Conservation (phyloP, 2,113 vertebrate species). For the Petroica traversi region DNA sequence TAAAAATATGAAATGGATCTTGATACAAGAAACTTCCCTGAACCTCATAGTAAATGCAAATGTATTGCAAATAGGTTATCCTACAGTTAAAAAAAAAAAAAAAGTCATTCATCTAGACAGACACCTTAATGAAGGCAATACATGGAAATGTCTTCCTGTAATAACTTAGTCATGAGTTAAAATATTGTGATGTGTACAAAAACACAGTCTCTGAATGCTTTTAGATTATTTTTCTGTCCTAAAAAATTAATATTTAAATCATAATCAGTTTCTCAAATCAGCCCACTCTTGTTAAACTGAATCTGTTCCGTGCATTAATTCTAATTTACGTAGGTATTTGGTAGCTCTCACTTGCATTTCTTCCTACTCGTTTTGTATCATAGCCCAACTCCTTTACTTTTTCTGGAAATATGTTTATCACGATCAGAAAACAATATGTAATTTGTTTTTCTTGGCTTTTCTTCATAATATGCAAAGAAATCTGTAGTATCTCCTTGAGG, state of each 20-base stretch:
- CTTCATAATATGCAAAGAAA: background rate
- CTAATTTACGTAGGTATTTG: constrained; percentile 48
- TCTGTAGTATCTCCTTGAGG: background rate
- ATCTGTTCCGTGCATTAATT: constrained; percentile 45
- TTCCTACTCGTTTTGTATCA: constrained; percentile 55
- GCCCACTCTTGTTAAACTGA: constrained; percentile 47
- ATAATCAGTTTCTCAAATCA: constrained; percentile 38
- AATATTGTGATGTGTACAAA: background rate
- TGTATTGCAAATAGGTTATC: background rate
- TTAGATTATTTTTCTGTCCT: background rate
- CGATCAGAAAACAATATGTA: background rate
- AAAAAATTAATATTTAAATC: constrained; percentile 39
- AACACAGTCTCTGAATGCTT: background rate
- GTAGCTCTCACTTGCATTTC: constrained; percentile 44
- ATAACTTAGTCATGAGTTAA: background rate
- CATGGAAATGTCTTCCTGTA: background rate
- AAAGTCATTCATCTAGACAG: background rate
- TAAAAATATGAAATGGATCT: background rate
- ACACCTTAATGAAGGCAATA: background rate
- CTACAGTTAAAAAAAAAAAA: background rate
- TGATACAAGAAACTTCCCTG: background rate
- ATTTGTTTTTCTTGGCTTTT: background rate
- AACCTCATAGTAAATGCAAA: background rate
- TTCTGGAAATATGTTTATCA: constrained; percentile 24
- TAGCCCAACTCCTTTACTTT: background rate